A percentile compares a stretch with the other conserved stretches of the same genome.
These are phyloP conservation scores for Geodia barretti DNA, from an alignment of 37 sponge, comb jelly and placozoan genomes.

Conservation along the genomic window DNA sequence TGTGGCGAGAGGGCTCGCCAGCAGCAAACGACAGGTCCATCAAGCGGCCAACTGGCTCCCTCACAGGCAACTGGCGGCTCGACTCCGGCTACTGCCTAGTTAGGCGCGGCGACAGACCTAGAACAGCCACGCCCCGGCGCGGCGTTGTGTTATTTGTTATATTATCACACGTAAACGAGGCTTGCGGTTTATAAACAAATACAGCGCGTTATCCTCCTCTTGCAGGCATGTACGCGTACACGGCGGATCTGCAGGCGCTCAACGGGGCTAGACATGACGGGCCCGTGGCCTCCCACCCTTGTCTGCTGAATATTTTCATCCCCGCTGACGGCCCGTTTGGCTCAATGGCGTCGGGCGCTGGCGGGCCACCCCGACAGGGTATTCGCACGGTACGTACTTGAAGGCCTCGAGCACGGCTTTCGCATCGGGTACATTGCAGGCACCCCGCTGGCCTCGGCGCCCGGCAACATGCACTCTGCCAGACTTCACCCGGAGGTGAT, in stretches of 20 bases:
- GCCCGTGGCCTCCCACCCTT: background rate
- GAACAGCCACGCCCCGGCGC: no score
- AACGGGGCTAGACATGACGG: background rate
- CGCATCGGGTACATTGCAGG: conserved; percentile 1
- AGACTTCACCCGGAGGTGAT: conserved; percentile 5
- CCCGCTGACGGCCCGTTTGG: conserved; percentile 6
- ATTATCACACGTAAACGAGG: no score
- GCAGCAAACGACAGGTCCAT: no score
- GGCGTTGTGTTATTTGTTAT: no score
- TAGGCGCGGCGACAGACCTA: no score
- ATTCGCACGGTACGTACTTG: conserved; percentile 12
- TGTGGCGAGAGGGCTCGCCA: no score
- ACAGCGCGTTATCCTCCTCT: no score
- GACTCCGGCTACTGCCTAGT: no score
- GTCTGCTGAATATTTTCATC: background rate
- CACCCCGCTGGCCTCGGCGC: background rate
- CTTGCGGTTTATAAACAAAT: no score
- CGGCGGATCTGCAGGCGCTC: conserved; percentile 3
- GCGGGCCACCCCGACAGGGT: conserved; percentile 17
- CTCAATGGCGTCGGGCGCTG: conserved; percentile 6
- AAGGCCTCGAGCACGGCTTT: conserved; percentile 18
- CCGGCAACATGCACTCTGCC: conserved; percentile 30
- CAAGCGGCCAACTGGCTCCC: no score
- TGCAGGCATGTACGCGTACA: conserved; percentile 5
- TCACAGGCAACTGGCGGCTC: no score